Percentiles rank a stretch among this genome's conserved stretches.
Evolutionary conservation across 2,888 invertebrate genomes (phyloP).

Genomic region (Sphaeridia pumilis): DNA sequence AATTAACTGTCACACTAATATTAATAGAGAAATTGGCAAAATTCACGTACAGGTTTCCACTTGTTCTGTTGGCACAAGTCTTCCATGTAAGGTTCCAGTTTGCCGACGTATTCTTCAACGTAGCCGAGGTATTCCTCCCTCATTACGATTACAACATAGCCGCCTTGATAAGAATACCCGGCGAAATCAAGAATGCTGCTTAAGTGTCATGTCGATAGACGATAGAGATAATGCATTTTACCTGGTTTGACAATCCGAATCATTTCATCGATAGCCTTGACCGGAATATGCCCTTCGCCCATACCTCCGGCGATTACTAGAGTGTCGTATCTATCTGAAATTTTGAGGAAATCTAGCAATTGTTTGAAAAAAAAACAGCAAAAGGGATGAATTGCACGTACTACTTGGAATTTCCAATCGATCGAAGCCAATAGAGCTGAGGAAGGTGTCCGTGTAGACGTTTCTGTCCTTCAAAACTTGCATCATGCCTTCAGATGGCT

Average conservation of each 20-base stretch:
- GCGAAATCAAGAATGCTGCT: background rate
- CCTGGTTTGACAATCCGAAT: conserved; percentile 37
- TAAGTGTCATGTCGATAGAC: background rate
- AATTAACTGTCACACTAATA: background rate
- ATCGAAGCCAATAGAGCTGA: conserved; percentile 32
- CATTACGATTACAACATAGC: conserved; percentile 38
- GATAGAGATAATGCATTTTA: conserved; percentile 15
- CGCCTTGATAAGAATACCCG: conserved; percentile 33
- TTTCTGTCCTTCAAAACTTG: conserved; percentile 36
- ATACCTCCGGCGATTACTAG: conserved; percentile 38
- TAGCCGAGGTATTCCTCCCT: conserved; percentile 37
- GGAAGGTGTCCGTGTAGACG: conserved; percentile 36
- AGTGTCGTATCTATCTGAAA: conserved; percentile 37
- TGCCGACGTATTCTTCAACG: conserved; percentile 37
- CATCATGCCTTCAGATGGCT: conserved; percentile 39
- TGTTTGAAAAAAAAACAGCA: background rate
- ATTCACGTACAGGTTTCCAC: conserved; percentile 36
- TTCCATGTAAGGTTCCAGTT: conserved; percentile 38
- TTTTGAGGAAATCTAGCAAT: background rate
- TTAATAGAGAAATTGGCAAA: conserved; percentile 1
- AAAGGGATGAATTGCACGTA: conserved; percentile 6
- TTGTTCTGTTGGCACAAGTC: conserved; percentile 34
- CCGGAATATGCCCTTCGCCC: conserved; percentile 39
- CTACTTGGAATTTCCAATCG: conserved; percentile 19
- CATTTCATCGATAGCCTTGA: conserved; percentile 37